Base-by-base conservation (phyloP, 2,888 invertebrate species). In the Lasioglossum villosulum region DNA sequence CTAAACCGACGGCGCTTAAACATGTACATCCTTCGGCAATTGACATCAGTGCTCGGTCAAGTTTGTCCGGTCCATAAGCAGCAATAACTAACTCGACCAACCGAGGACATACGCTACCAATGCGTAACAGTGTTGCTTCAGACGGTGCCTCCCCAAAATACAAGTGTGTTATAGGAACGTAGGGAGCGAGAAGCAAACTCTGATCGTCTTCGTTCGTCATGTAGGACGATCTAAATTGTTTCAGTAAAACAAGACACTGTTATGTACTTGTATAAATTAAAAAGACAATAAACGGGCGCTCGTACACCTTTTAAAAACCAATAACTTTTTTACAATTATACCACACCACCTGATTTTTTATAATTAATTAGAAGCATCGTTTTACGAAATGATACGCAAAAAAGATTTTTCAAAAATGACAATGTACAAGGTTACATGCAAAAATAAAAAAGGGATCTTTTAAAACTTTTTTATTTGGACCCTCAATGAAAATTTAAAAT, bases 101-200 rank as follows among this genome's bases (percentile, higher is more conserved):
- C 19, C 92, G 91, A 0, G 94, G 94, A 89, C 94, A 95, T 71
- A 91, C 89, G 42, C 89, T 83, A 30, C 92, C 91, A n/a, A 95
- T 92, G 56, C 91, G 90, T 1, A 82, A 89, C 3, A 94, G 75
- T 0, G 93, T 90, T 23, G 90, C 81, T 74, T 92, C 89, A 5
- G 95, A 93, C 14, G 93, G 93, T 52, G 92, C 90, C 75, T 94
- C 94, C 16, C 94, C 94, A 66, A 95, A 92, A 78, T 94, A 95
- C 6, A 95, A 89, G 82, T 95, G 95, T 30, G 95, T 95, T 39
- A 95, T 89, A 16, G 95, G 95, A 16, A 94, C 88, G 80, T 93
- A 89, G 4, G 93, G 86, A 12, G 90, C 90, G 59, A 95, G 89
- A 0, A 95, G 86, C 5, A 83, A 82, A 5, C 93, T 91, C 71